Base-by-base conservation (phyloP, 2,888 invertebrate genomes). In the Reticulitermes lucifugus region DNA sequence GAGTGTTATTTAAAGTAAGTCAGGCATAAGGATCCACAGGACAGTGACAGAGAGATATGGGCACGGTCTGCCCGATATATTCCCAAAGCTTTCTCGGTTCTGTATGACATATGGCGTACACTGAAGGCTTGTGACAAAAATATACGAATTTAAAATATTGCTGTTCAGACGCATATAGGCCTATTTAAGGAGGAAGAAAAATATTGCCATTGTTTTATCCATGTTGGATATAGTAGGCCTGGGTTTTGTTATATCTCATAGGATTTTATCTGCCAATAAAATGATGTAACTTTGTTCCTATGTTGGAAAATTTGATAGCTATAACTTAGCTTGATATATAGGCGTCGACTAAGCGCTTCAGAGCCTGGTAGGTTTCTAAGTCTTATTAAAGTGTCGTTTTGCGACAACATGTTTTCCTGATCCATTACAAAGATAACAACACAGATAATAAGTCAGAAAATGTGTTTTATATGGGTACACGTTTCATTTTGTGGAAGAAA, bases 241-340 rank as follows among this genome's bases (percentile, higher is more conserved):
- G 12, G 41, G 7, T 73, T 41, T 7, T 41, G 12, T 73, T 73
- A 41, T 73, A 73, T 41, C 73, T 22, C 21, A 35, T 73, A 22
- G 73, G 73, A 73, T 73, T 73, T 7, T 73, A 18, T 29, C 35
- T 73, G 73, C 73, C 73, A 73, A 73, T 73, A 73, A 29, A 73
- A 73, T 73, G 41, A 41, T 73, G 73, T 73, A 35, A 73, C 10
- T 35, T 73, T 73, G 22, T 73, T 73, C 14, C 18, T 5, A 41
- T 73, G 73, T 73, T 41, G 41, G 21, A 73, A 41, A 73, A 41
- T 6, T 73, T 73, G 29, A 73, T 73, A 21, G 21, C 73, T 73
- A 73, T 10, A 73, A 9, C 41, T 73, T 73, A 18, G 29, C 41
- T 35, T 73, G 73, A 73, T 6, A 71, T 29, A 71, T 71, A 29